Percentiles rank a stretch among this genome's conserved stretches.
phyloP scores from a whole-genome alignment of 2,113 vertebrate species.

The Rhagologus leucostigma region DNA sequence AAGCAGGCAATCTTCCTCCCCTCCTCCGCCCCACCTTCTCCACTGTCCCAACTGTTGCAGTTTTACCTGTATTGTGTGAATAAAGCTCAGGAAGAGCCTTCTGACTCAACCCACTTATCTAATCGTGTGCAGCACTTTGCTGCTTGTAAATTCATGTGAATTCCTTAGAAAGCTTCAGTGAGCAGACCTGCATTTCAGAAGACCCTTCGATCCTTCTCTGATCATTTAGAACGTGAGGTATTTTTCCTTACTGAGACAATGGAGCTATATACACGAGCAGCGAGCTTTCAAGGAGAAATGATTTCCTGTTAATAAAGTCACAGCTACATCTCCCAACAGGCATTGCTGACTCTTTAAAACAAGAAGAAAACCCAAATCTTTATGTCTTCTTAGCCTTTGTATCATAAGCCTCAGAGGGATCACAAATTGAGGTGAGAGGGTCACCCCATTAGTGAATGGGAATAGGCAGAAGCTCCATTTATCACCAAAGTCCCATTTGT shows the following conservation, averaged over 20 bases:
- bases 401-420: neutral
- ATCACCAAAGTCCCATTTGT: neutral
- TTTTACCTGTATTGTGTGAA: neutral
- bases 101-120: neutral
- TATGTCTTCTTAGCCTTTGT: neutral
- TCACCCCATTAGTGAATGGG: neutral
- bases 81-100: neutral
- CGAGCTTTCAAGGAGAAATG: neutral
- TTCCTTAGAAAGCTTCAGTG: neutral
- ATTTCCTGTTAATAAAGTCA: neutral
- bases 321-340: neutral
- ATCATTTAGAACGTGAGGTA: neutral
- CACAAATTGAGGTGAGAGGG: neutral
- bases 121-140: neutral
- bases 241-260: neutral
- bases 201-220: rapidly evolving
- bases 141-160: neutral
- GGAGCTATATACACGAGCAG: neutral
- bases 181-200: neutral
- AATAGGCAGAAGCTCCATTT: neutral
- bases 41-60: neutral
- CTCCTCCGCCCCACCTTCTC: neutral
- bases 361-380: neutral
- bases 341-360: neutral
- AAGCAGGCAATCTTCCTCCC: neutral